phyloP scores from a whole-genome alignment of 2,113 vertebrate species.

The Prionailurus viverrinus region DNA sequence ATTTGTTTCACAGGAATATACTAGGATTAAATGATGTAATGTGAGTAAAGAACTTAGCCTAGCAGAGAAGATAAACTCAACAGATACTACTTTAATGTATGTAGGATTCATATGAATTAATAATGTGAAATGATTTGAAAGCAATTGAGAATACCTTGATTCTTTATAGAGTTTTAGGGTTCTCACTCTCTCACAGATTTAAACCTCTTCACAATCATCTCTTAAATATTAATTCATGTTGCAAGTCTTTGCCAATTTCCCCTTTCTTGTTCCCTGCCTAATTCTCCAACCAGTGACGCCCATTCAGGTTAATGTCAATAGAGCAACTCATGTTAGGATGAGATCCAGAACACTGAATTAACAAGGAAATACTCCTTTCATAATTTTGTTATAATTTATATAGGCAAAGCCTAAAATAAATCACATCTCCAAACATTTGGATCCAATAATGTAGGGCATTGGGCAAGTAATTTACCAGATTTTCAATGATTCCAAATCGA shows the following conservation, averaged over 20 bases:
- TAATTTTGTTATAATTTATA: constrained; percentile 59
- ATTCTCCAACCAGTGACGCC: background rate
- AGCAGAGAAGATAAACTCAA: background rate
- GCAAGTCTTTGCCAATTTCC: constrained; percentile 26
- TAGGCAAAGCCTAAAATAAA: constrained; percentile 55
- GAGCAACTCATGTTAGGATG: background rate
- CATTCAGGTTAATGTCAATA: constrained; percentile 52
- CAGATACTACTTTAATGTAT: background rate
- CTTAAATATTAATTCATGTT: constrained; percentile 37
- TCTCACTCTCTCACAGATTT: background rate
- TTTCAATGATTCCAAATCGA: constrained; percentile 42
- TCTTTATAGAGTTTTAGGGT: background rate
- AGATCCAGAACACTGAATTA: constrained; percentile 4
- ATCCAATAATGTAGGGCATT: background rate
- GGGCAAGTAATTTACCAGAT: constrained; percentile 49
- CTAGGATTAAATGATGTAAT: background rate
- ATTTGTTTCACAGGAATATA: background rate
- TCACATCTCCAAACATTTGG: constrained; percentile 44
- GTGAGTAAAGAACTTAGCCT: background rate
- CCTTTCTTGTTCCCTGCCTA: background rate
- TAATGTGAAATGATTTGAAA: background rate
- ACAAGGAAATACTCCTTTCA: constrained; percentile 44
- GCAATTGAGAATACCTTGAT: background rate
- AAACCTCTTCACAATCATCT: background rate
- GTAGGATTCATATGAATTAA: background rate